phyloP scores from a whole-genome alignment of 1,140 invertebrate genomes.

The Cyrtorhinus lividipennis region DNA sequence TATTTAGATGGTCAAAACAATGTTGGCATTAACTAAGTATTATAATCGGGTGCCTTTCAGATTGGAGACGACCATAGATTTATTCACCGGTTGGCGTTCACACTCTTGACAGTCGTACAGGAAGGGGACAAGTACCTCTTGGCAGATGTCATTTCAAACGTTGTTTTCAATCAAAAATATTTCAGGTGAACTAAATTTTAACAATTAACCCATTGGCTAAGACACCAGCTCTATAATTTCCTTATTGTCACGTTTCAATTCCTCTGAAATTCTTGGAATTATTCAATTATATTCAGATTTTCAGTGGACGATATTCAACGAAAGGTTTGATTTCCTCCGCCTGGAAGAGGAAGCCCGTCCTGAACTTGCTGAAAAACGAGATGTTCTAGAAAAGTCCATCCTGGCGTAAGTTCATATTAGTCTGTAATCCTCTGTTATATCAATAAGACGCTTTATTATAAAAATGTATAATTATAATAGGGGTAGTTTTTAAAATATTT shows the following conservation, averaged over 20 bases:
- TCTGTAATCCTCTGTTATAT: not conserved
- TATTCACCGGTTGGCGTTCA: slow-evolving; percentile 21
- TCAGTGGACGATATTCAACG: not conserved
- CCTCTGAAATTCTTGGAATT: too few species aligned
- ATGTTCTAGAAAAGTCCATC: not conserved
- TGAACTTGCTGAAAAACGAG: not conserved
- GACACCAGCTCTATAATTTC: too few species aligned
- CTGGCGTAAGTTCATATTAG: not conserved
- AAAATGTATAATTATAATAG: too few species aligned
- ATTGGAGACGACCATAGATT: slow-evolving; percentile 14
- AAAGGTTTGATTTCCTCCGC: slow-evolving; percentile 9
- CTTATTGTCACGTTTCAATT: too few species aligned
- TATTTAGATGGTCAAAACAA: too few species aligned
- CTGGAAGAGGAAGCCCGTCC: not conserved
- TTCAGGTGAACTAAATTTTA: too few species aligned
- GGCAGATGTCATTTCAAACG: slow-evolving; percentile 21
- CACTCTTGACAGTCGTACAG: slow-evolving; percentile 22
- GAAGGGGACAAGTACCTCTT: slow-evolving; percentile 23
- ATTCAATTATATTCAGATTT: not conserved
- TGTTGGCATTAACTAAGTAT: too few species aligned
- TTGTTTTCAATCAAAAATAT: slow-evolving; percentile 23
- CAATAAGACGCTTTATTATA: too few species aligned
- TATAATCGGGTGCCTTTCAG: too few species aligned
- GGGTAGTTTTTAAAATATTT: too few species aligned
- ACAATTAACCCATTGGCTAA: too few species aligned